phyloP scores from a whole-genome alignment of 2,797 vertebrate genomes.

The Chiloscyllium punctatum region DNA sequence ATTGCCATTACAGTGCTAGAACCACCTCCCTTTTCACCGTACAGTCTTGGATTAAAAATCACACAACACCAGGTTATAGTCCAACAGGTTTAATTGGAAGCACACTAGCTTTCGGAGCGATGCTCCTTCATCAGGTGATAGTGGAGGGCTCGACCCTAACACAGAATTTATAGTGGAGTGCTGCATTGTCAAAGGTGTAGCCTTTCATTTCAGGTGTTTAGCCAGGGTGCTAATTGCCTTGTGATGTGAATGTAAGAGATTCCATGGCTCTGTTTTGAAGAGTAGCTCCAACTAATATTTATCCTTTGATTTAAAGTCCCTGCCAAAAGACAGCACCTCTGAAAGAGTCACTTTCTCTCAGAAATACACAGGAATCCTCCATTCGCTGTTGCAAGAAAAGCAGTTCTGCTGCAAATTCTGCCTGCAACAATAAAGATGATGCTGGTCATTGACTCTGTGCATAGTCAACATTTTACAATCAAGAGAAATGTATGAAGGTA shows the following conservation, averaged over 20 bases:
- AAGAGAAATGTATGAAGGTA: background rate
- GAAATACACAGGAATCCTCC: background rate
- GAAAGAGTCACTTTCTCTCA: background rate
- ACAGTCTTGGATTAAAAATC: too few relatives aligned
- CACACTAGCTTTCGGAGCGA: too few relatives aligned
- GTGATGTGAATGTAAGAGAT: background rate
- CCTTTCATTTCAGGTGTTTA: background rate
- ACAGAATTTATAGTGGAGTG: too few relatives aligned
- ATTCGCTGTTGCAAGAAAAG: background rate
- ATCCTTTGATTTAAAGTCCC: background rate
- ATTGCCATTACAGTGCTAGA: too few relatives aligned
- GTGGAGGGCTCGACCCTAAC: too few relatives aligned
- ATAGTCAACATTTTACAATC: background rate
- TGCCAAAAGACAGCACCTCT: background rate
- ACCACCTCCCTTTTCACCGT: too few relatives aligned
- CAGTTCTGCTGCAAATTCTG: too few relatives aligned
- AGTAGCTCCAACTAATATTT: background rate
- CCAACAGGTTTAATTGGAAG: too few relatives aligned
- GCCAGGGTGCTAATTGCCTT: background rate
- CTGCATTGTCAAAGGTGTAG: background rate
- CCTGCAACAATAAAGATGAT: background rate
- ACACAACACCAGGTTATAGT: too few relatives aligned
- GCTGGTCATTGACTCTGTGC: background rate
- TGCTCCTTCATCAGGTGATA: too few relatives aligned
- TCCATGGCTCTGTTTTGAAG: background rate